phyloP scores from a whole-genome alignment of 2,113 vertebrate species.

The Dunckerocampus dactyliophorus region DNA sequence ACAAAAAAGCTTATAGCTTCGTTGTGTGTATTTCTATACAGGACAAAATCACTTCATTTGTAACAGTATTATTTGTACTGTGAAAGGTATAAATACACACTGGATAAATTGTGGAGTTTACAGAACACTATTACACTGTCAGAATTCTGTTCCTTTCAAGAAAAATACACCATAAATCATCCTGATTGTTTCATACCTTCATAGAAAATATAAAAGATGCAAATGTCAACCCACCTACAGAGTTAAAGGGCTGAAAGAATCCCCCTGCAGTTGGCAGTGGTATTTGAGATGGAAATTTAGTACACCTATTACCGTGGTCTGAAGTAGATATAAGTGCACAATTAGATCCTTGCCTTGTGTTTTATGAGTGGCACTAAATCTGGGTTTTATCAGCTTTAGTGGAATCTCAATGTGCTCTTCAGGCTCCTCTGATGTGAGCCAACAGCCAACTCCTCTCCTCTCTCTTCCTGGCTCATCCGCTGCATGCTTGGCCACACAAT shows the following conservation, averaged over 20 bases:
- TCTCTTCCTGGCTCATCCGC: constrained; percentile 36
- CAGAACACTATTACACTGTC: neutral
- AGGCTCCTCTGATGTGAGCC: constrained; percentile 37
- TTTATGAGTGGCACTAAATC: constrained; percentile 64
- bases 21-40: too few species aligned
- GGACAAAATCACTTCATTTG: too few species aligned
- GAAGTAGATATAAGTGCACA: constrained; percentile 51
- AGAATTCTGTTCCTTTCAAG: neutral
- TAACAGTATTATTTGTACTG: too few species aligned
- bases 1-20: too few species aligned
- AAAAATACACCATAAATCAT: constrained; percentile 1
- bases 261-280: constrained; percentile 24
- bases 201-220: constrained; percentile 22
- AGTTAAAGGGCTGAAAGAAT: constrained; percentile 25
- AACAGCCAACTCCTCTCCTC: constrained; percentile 15
- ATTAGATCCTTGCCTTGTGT: constrained; percentile 55
- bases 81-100: too few species aligned
- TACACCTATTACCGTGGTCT: constrained; percentile 43
- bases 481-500: constrained; percentile 49
- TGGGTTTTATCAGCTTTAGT: constrained; percentile 56
- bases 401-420: constrained; percentile 44
- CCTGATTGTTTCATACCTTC: constrained; percentile 23
- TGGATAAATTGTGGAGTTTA: neutral
- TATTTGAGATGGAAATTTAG: constrained; percentile 63
- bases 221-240: constrained; percentile 24